Conservation (phyloP, 2,888 invertebrate genomes). For the Thumatha senex region DNA sequence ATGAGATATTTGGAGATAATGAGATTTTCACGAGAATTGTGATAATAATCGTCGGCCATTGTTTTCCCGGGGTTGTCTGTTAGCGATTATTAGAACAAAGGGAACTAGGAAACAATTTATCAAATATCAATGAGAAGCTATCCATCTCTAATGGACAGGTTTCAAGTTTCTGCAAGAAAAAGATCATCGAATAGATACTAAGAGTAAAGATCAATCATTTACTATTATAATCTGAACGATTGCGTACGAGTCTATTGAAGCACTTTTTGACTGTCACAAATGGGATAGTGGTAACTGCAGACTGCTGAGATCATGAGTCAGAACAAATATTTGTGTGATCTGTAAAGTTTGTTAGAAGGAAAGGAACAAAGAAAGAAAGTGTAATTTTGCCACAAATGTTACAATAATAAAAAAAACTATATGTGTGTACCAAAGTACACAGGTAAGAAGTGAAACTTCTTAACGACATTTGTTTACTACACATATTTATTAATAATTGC, state of each 20-base stretch:
- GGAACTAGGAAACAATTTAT: conserved; percentile 34
- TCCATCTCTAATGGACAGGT: conserved; percentile 19
- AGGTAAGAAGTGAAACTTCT: too few species aligned
- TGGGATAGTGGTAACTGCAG: too few species aligned
- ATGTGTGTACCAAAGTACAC: too few species aligned
- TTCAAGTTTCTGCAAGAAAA: conserved; percentile 9
- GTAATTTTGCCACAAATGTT: too few species aligned
- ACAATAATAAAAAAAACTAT: too few species aligned
- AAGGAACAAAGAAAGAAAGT: too few species aligned
- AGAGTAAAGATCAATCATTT: neutral
- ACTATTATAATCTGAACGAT: neutral
- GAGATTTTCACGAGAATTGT: conserved; percentile 63
- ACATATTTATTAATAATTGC: too few species aligned
- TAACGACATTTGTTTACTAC: too few species aligned
- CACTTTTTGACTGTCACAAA: conserved; percentile 12
- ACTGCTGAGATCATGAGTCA: too few species aligned
- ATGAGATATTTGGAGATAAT: conserved; percentile 57
- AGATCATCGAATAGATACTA: conserved; percentile 1
- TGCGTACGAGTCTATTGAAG: neutral
- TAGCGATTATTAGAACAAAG: conserved; percentile 42
- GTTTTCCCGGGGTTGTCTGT: conserved; percentile 45
- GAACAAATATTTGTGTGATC: too few species aligned
- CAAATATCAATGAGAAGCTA: conserved; percentile 29
- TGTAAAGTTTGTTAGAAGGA: too few species aligned
- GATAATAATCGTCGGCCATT: conserved; percentile 56